Base-by-base conservation (phyloP, 2,113 vertebrate genomes). In the Boulengeromyrus knoepffleri region DNA sequence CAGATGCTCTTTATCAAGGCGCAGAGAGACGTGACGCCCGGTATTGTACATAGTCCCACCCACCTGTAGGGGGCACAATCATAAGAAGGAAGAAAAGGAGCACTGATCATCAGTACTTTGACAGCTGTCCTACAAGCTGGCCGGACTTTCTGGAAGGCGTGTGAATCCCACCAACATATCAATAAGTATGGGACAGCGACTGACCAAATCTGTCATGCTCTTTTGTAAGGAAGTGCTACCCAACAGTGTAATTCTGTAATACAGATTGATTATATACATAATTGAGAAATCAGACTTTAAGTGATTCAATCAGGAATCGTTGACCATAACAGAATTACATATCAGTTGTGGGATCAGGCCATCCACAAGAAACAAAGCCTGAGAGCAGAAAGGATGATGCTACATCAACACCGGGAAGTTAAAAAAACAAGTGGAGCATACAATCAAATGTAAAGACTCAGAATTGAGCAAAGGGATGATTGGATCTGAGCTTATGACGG, bases 11-110 rank as follows among this genome's bases (percentile, higher is more conserved):
- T 99, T 99, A 95, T 99, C 98, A 94, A 99, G 90, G 66, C 97
- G 96, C 88, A 99, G 97, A 42, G 99, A 99, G 62, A 99, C 98
- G 0, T 99, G 98, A 91, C 98, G 98, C 90, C 99, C 99, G 0
- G 99, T 99, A 91, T 99, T 99, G 95, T 99, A 99, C 99, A 99
- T 99, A 0, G 99, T 99, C 90, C 98, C 98, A 53, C 98, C 97
- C 92, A 99, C 97, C 99, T 99, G 92, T 24, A 92, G 21, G 12
- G 89, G 56, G 31, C 36, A 84, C 52, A 92, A 1, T 0, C 4
- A 87, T 4, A 0, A 85, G 46, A 49, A n/a, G 10, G 46, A 49
- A n/a, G 10, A n/a, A 39, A 36, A 15, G 9, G 10, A 86, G 19
- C 24, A 45, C 49, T 12, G 12, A 36, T 58, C 27, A 80, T 17